A percentile compares a stretch with the other conserved stretches of the same genome.
These are phyloP conservation scores for Ceraclea dissimilis DNA, from an alignment of 2,888 invertebrate species.

Conservation along the genomic window DNA sequence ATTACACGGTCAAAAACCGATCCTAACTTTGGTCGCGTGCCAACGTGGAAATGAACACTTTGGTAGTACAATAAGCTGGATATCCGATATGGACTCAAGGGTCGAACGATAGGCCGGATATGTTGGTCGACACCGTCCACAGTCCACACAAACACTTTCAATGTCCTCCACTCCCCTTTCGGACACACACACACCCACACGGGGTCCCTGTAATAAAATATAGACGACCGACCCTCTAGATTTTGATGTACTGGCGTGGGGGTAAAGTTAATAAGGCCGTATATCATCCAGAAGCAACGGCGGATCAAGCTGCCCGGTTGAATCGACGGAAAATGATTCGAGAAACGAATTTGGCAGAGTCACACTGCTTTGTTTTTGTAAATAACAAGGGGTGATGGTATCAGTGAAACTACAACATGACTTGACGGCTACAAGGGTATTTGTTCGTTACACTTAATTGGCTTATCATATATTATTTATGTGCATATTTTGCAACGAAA, in stretches of 20 bases:
- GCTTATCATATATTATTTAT: too few relatives aligned
- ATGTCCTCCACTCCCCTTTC: not conserved
- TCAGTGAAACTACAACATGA: not conserved
- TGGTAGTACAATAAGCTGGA: not conserved
- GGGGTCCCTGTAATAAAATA: not conserved
- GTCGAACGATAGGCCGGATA: not conserved
- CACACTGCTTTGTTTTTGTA: not conserved
- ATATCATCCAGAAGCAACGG: not conserved
- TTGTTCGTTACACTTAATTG: too few relatives aligned
- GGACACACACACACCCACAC: not conserved
- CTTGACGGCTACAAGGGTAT: not conserved
- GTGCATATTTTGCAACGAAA: too few relatives aligned
- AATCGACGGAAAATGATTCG: not conserved
- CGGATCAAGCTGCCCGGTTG: not conserved
- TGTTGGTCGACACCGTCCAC: not conserved
- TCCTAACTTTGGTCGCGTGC: not conserved
- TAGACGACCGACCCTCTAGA: not conserved
- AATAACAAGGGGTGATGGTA: not conserved
- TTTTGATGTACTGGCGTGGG: not conserved
- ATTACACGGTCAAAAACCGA: not conserved
- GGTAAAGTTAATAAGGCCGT: constrained; percentile 5
- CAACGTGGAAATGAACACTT: constrained; percentile 3
- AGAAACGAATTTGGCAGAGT: not conserved
- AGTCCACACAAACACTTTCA: not conserved
- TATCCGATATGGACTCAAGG: not conserved